Percentiles rank a stretch among this genome's conserved stretches.
phyloP scores from a whole-genome alignment of 2,797 vertebrate species.

The Kryptopterus vitreolus region DNA sequence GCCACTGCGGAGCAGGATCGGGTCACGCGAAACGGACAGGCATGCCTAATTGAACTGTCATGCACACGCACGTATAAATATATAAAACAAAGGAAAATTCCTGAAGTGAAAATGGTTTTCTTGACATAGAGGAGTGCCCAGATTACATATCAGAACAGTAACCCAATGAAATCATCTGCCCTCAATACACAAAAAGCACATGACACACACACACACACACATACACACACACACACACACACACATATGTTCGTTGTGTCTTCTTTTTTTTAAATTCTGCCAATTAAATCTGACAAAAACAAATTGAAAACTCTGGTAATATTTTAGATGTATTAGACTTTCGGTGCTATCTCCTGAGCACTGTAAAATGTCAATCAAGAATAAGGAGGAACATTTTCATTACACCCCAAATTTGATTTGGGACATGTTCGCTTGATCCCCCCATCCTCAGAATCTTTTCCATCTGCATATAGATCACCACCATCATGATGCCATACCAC shows the following conservation, averaged over 20 bases:
- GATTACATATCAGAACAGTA: constrained; percentile 48
- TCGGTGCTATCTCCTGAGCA: constrained; percentile 36
- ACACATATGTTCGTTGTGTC: constrained; percentile 26
- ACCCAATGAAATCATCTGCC: constrained; percentile 39
- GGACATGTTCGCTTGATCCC: constrained; percentile 5
- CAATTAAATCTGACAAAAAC: constrained; percentile 27
- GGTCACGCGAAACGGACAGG: constrained; percentile 46
- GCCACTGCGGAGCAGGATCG: constrained; percentile 42
- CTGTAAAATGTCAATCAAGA: constrained; percentile 32
- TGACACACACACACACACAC: constrained; percentile 28
- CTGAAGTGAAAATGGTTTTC: constrained; percentile 45
- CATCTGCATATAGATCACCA: constrained; percentile 22
- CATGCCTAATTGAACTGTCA: constrained; percentile 73
- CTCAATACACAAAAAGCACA: constrained; percentile 21
- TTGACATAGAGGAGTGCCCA: constrained; percentile 33
- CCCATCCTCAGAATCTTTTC: constrained; percentile 20
- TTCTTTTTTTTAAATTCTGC: constrained; percentile 32
- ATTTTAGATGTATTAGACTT: constrained; percentile 38
- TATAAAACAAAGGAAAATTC: constrained; percentile 52
- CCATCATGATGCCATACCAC: constrained; percentile 42
- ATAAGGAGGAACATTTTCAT: constrained; percentile 36
- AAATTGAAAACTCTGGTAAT: constrained; percentile 38
- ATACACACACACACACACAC: constrained; percentile 34
- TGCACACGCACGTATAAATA: constrained; percentile 51
- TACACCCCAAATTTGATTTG: constrained; percentile 1